Evolutionary conservation across 92 coral and sea anemone species (phyloP).

Genomic region (Blastomussa wellsi): DNA sequence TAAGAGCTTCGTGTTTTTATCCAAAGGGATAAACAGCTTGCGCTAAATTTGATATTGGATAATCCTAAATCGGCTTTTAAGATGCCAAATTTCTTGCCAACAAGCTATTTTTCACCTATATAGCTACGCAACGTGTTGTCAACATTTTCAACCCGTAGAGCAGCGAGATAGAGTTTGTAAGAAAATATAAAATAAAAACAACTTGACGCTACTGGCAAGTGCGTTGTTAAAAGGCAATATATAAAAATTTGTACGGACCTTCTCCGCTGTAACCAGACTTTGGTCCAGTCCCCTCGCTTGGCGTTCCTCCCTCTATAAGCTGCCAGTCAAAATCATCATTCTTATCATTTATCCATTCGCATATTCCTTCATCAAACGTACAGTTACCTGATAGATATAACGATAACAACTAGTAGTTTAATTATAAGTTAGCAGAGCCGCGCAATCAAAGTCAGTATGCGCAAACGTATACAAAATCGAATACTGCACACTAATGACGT

Average conservation of each 20-base stretch:
- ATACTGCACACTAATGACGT: too few species aligned
- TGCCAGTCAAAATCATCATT: slow-evolving; percentile 80
- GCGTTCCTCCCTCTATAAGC: slow-evolving; percentile 65
- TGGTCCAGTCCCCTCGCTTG: slow-evolving; percentile 81
- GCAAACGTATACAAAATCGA: too few species aligned
- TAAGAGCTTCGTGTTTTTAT: too few species aligned
- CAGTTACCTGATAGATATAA: slow-evolving; percentile 67
- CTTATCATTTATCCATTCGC: slow-evolving; percentile 62
- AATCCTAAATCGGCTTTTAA: not conserved
- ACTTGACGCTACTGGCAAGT: too few species aligned
- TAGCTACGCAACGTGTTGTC: too few species aligned
- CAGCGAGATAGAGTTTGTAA: not conserved
- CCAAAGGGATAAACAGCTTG: not conserved
- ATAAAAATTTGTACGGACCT: slow-evolving; percentile 35
- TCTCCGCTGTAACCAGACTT: slow-evolving; percentile 54
- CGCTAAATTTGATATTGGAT: not conserved
- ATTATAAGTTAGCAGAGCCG: too few species aligned
- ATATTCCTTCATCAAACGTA: slow-evolving; percentile 61
- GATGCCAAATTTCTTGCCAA: not conserved
- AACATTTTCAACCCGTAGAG: not conserved
- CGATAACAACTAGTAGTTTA: not conserved
- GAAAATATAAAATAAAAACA: not conserved
- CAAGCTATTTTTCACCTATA: not conserved
- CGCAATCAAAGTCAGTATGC: too few species aligned
- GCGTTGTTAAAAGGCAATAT: not conserved